Evolutionary conservation across 2,797 vertebrate species (phyloP).

Genomic region (Poeciliopsis gracilis): DNA sequence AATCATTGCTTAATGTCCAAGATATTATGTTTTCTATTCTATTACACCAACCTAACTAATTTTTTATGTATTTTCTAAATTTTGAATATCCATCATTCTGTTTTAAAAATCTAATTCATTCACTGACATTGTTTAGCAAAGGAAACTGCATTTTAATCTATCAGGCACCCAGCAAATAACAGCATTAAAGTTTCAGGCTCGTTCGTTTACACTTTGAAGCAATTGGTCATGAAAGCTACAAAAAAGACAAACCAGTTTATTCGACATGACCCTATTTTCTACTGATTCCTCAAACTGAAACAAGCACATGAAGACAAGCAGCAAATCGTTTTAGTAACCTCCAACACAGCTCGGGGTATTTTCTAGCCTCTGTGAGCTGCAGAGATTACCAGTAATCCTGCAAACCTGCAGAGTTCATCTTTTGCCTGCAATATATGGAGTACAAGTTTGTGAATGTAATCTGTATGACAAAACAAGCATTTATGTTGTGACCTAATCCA

Average conservation of each 20-base stretch:
- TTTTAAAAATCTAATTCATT: slow-evolving; percentile 17
- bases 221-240: background rate
- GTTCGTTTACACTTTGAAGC: background rate
- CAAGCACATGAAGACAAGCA: background rate
- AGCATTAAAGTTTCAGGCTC: slow-evolving; percentile 15
- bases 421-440: slow-evolving; percentile 1
- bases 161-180: background rate
- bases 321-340: slow-evolving; percentile 16
- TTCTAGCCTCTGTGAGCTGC: background rate
- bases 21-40: background rate
- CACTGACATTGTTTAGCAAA: slow-evolving; percentile 12
- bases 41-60: background rate
- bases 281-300: background rate
- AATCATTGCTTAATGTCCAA: background rate
- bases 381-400: slow-evolving; percentile 1
- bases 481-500: background rate
- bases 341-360: background rate
- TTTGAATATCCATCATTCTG: background rate
- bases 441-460: slow-evolving; percentile 3
- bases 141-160: background rate
- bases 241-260: background rate
- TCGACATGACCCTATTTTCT: slow-evolving; percentile 8
- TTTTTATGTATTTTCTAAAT: background rate
- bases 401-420: background rate
- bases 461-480: background rate